Base-by-base conservation (phyloP, 2,113 vertebrate genomes). In the Macquaria ambigua region DNA sequence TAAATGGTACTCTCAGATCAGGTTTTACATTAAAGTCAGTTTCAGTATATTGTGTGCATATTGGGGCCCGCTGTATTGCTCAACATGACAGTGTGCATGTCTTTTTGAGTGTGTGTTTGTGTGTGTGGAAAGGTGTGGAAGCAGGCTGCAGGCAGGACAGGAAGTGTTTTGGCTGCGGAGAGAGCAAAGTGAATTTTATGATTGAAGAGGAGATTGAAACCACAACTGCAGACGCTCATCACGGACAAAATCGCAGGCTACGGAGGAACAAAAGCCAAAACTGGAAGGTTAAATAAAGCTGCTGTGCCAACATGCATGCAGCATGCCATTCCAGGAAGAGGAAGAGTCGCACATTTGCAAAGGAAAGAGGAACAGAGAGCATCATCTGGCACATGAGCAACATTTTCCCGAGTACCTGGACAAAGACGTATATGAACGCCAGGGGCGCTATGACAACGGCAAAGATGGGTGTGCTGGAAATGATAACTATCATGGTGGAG, bases 401-500 rank as follows among this genome's bases (percentile, higher is more conserved):
- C 70, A 79, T 53, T 48, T n/a, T 43, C 77, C 64, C 20, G 56
- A 74, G 67, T 96, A 99, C 98, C 98, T 99, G 98, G 8, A 97
- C 97, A 77, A 97, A 96, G 94, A 95, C 15, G 89, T 99, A 99
- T 59, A 97, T 56, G 48, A 95, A 34, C 55, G 97, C 96, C 85
- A 99, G 94, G 0, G 98, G 98, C 11, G 93, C 66, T 75, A 97
- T 94, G 79, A 98, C 96, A 88, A 98, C 93, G 0, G 93, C 63
- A 16, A 99, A 99, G 90, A 98, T 95, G 0, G 98, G 98, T 0
- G 97, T 99, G 93, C 95, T 99, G 56, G 73, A 83, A 87, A 97
- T 6, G 5, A 99, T 97, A 34, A 99, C 96, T 52, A 99, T 96
- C 81, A 98, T 90, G 3, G 96, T 98, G 8, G 97, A 97, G 6